Evolutionary conservation across 2,888 invertebrate genomes (phyloP).

Genomic region (Helleia helle): DNA sequence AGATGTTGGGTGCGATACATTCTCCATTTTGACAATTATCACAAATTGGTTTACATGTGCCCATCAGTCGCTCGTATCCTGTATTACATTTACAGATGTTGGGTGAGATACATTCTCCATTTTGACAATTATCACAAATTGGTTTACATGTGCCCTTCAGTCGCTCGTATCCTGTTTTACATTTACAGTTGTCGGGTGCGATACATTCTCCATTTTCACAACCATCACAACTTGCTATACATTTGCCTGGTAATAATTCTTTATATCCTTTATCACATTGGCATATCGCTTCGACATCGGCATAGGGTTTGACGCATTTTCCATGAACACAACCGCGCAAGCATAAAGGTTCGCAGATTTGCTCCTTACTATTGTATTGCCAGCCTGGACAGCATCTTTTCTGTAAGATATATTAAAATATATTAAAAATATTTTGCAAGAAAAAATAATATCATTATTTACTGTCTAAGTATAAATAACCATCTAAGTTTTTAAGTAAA

Average conservation of each 20-base stretch:
- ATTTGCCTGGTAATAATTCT: slow-evolving; percentile 10
- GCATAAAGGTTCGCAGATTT: too few relatives aligned
- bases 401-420: too few relatives aligned
- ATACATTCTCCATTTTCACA: slow-evolving; percentile 40
- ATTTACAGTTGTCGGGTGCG: slow-evolving; percentile 37
- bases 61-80: slow-evolving; percentile 22
- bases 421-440: too few relatives aligned
- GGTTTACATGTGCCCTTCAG: slow-evolving; percentile 16
- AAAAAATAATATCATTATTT: too few relatives aligned
- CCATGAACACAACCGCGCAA: slow-evolving; percentile 34
- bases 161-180: slow-evolving; percentile 24
- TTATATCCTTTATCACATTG: slow-evolving; percentile 34
- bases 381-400: too few relatives aligned
- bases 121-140: slow-evolving; percentile 28
- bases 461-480: too few relatives aligned
- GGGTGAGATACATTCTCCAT: slow-evolving; percentile 45
- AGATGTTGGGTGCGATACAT: slow-evolving; percentile 35
- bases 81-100: slow-evolving; percentile 35
- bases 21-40: slow-evolving; percentile 35
- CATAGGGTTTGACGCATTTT: slow-evolving; percentile 32
- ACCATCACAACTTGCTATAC: slow-evolving; percentile 13
- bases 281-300: too few relatives aligned
- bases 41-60: slow-evolving; percentile 14
- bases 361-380: too few relatives aligned
- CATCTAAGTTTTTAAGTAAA: too few relatives aligned